Evolutionary conservation across 1,140 invertebrate genomes (phyloP).

Genomic region (Caenorhabditis briggsae): DNA sequence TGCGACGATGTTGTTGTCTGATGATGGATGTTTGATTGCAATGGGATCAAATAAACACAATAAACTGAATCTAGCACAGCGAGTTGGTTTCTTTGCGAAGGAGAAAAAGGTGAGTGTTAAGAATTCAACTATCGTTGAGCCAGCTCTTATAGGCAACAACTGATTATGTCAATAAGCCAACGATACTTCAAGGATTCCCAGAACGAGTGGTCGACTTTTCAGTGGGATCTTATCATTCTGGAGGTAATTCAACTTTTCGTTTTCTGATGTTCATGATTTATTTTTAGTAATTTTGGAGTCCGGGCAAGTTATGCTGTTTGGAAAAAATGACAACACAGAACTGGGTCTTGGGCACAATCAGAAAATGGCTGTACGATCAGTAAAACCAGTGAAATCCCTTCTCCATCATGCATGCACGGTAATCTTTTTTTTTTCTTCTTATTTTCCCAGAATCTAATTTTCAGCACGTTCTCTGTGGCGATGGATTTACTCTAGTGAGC

Average conservation of each 20-base stretch:
- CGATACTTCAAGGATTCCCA: conserved; percentile 78
- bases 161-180: conserved; percentile 79
- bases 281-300: conserved; percentile 82
- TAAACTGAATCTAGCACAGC: conserved; percentile 83
- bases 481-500: conserved; percentile 82
- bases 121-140: not conserved
- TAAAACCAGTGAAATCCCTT: conserved; percentile 81
- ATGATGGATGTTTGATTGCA: conserved; percentile 82
- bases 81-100: conserved; percentile 80
- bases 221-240: conserved; percentile 70
- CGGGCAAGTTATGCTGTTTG: conserved; percentile 83
- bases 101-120: conserved; percentile 67
- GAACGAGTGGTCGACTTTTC: conserved; percentile 74
- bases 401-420: conserved; percentile 81
- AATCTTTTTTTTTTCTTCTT: not conserved
- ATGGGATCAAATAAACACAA: conserved; percentile 84
- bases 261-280: too few relatives aligned
- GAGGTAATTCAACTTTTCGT: conserved; percentile 31
- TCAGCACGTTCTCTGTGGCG: conserved; percentile 82
- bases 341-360: conserved; percentile 80
- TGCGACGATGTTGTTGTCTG: conserved; percentile 80
- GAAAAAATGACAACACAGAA: conserved; percentile 82
- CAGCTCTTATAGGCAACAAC: conserved; percentile 78
- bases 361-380: conserved; percentile 71
- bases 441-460: conserved; percentile 64